Evolutionary conservation across 2,797 vertebrate genomes (phyloP), one percentile per base, ranked within the genome.

Genomic region (Eulemur rubriventer): DNA sequence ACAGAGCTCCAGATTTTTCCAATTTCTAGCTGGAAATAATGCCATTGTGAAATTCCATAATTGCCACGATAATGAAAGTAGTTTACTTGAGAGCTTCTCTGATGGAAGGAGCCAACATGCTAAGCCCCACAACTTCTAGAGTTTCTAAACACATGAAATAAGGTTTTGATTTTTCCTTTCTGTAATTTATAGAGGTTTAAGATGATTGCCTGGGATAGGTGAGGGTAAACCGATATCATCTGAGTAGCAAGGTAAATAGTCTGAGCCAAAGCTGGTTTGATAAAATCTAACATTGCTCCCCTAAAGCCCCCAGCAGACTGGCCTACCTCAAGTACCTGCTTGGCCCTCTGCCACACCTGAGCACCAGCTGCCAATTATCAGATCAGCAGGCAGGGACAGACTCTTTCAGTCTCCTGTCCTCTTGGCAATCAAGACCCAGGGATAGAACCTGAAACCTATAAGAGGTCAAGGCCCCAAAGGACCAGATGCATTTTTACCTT

Each of bases 401-500:
- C 4, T 22, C 26, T 75, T 76, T 35, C 10, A 59, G 30, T 38
- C 43, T 84, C 43, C 10, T 78, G 46, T 7, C 17, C 28, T 63
- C n/a, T 59, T 22, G 46, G 52, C 12, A 69, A 55, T 33, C 30
- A 73, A 76, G 28, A 69, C 52, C 50, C 20, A 65, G 11, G 10
- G 26, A 48, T 7, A 84, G 38, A 73, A 48, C 22, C 13, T 13
- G 48, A 86, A 70, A 65, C 4, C 14, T 4, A 5, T 0, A 38
- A 4, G 7, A 33, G 35, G n/a, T 89, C 6, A 9, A 91, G 61
- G 35, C 52, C 59, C n/a, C 73, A 13, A 28, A 61, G 26, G 69
- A 75, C 35, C 12, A 3, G 52, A 33, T 84, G 2, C 2, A 16
- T 43, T 59, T 98, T 98, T 95, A 99, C 99, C 99, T 99, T 99